Evolutionary conservation across 2,797 vertebrate species (phyloP).

Genomic region (Ceryle rudis): DNA sequence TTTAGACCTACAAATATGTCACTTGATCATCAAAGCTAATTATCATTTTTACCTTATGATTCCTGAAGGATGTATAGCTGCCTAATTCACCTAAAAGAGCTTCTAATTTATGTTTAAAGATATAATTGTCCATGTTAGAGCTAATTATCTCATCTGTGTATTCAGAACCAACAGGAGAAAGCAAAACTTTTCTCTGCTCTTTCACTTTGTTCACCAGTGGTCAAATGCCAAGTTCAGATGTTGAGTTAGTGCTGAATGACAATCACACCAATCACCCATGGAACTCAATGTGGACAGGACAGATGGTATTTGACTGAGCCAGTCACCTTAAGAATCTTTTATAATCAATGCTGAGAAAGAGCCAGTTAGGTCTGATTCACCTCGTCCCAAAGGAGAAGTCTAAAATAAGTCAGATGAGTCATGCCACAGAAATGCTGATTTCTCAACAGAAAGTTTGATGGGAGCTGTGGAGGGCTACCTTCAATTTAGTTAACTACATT

Average conservation of each 20-base stretch:
- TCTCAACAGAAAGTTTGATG: constrained; percentile 4
- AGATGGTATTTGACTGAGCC: not conserved
- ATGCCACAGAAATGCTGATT: constrained; percentile 6
- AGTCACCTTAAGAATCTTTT: not conserved
- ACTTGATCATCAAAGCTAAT: not conserved
- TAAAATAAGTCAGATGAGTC: constrained; percentile 39
- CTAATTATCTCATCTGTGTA: not conserved
- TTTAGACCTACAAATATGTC: not conserved
- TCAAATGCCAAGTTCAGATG: not conserved
- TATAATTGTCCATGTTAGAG: not conserved
- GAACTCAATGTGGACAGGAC: not conserved
- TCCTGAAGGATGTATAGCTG: not conserved
- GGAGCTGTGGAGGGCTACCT: not conserved
- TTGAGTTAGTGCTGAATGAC: not conserved
- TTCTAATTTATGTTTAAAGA: not conserved
- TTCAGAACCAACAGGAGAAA: not conserved
- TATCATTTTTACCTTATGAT: not conserved
- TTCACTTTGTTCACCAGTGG: not conserved
- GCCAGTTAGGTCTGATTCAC: not conserved
- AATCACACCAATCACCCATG: not conserved
- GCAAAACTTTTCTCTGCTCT: not conserved
- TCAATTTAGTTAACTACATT: not conserved
- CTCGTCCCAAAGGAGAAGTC: not conserved
- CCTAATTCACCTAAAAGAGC: not conserved
- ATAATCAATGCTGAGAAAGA: not conserved